phyloP scores from a whole-genome alignment of 2,888 invertebrate species.

The Urechis unicinctus region DNA sequence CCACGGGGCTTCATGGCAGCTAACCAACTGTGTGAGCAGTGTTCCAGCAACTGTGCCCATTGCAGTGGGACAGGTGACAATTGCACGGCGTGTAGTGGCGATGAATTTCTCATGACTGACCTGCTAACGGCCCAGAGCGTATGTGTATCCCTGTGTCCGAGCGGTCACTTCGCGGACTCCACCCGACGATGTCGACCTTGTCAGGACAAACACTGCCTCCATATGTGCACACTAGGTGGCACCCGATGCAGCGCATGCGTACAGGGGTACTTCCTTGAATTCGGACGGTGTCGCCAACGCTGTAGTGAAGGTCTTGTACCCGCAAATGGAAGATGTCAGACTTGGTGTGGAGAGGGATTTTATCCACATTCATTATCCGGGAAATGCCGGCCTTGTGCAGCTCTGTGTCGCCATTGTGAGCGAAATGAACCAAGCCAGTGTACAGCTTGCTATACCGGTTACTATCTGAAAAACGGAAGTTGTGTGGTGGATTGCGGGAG shows the following conservation, averaged over 20 bases:
- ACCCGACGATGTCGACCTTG: slow-evolving; percentile 5
- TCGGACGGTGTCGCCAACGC: background rate
- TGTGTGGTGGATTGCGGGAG: slow-evolving; percentile 11
- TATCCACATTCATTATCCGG: slow-evolving; percentile 3
- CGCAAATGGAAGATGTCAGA: background rate
- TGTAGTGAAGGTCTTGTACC: slow-evolving; percentile 6
- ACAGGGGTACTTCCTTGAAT: slow-evolving; percentile 1
- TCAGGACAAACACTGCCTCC: background rate
- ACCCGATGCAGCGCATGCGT: background rate
- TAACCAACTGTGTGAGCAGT: background rate
- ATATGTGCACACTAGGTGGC: slow-evolving; percentile 7
- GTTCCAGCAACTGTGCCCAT: background rate
- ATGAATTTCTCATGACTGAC: background rate
- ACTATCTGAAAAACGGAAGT: slow-evolving; percentile 3
- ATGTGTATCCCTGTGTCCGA: background rate
- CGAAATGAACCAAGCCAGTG: slow-evolving; percentile 1
- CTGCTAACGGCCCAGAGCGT: background rate
- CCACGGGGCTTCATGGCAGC: background rate
- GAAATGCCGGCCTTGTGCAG: slow-evolving; percentile 6
- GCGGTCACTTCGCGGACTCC: slow-evolving; percentile 1
- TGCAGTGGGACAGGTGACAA: slow-evolving; percentile 2
- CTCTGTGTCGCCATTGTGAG: slow-evolving; percentile 6
- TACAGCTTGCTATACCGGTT: slow-evolving; percentile 3
- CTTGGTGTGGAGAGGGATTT: slow-evolving; percentile 6
- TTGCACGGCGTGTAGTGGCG: slow-evolving; percentile 4